phyloP scores from a whole-genome alignment of 2,888 invertebrate genomes.

The Girardia tigrina region DNA sequence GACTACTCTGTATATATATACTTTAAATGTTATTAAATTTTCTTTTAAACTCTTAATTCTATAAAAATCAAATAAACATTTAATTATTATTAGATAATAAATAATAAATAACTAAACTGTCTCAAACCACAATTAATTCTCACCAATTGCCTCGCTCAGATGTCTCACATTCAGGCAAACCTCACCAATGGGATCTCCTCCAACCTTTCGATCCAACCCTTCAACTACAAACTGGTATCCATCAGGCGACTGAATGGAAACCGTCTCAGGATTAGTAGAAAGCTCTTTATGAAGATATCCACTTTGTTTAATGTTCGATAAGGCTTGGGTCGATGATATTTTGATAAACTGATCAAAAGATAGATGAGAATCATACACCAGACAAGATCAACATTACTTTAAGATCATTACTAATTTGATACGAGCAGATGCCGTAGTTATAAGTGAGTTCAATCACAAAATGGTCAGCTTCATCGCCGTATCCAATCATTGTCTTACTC shows the following conservation, averaged over 20 bases:
- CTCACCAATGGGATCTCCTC: not conserved
- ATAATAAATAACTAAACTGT: no score
- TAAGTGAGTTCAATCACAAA: constrained; percentile 92
- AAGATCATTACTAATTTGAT: constrained; percentile 81
- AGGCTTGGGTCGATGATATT: not conserved
- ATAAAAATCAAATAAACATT: no score
- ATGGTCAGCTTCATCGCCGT: constrained; percentile 80
- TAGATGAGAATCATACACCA: not conserved
- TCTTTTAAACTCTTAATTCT: no score
- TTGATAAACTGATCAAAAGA: not conserved
- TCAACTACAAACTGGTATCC: not conserved
- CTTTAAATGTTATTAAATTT: no score
- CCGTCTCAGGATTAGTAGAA: not conserved
- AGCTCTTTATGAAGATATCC: not conserved
- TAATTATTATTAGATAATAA: no score
- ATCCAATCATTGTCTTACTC: constrained; percentile 99
- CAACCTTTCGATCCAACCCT: not conserved
- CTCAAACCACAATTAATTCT: no score
- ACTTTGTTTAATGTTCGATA: not conserved
- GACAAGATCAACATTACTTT: constrained; percentile 48
- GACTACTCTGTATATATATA: no score
- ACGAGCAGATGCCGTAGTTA: constrained; percentile 78
- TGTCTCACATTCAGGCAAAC: not conserved
- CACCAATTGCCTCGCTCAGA: not conserved
- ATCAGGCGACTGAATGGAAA: not conserved